Conservation (phyloP, 1,140 invertebrate genomes). For the Drosophila hydei region DNA sequence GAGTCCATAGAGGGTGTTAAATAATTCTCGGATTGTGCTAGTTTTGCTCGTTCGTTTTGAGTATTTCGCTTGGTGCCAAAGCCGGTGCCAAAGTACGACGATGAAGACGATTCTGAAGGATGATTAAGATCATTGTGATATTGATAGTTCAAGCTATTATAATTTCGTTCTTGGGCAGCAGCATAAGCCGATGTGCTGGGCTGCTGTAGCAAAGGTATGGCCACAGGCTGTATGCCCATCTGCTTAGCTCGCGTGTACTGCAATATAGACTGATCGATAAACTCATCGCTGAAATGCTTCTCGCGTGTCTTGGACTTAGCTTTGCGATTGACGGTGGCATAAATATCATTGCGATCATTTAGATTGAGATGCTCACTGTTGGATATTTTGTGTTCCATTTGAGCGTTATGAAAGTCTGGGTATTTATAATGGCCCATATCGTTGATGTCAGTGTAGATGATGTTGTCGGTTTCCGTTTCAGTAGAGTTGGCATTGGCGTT, state of each 20-base stretch:
- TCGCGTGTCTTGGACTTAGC: constrained; percentile 79
- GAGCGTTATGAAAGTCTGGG: constrained; percentile 65
- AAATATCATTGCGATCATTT: constrained; percentile 80
- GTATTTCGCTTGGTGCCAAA: constrained; percentile 72
- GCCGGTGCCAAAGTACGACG: constrained; percentile 80
- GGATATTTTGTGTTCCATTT: constrained; percentile 77
- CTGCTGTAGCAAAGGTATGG: constrained; percentile 56
- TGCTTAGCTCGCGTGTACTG: constrained; percentile 79
- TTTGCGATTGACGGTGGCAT: constrained; percentile 83
- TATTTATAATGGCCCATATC: constrained; percentile 81
- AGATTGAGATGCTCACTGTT: constrained; percentile 79
- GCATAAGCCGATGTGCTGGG: constrained; percentile 67
- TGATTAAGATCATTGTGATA: constrained; percentile 83
- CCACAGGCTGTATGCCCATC: constrained; percentile 50
- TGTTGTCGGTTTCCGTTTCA: constrained; percentile 83
- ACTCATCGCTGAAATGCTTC: constrained; percentile 83
- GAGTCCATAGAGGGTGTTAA: constrained; percentile 79
- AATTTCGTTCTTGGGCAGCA: constrained; percentile 67
- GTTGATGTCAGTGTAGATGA: constrained; percentile 83
- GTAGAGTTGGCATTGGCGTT: constrained; percentile 82
- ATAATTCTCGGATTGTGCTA: constrained; percentile 78
- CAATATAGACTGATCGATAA: constrained; percentile 79
- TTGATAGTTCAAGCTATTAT: constrained; percentile 72
- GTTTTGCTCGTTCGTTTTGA: constrained; percentile 56
- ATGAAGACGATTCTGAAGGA: constrained; percentile 79